Evolutionary conservation across 2,113 vertebrate genomes (phyloP), one percentile per base, ranked within the genome.

Genomic region (Alligator sinensis): DNA sequence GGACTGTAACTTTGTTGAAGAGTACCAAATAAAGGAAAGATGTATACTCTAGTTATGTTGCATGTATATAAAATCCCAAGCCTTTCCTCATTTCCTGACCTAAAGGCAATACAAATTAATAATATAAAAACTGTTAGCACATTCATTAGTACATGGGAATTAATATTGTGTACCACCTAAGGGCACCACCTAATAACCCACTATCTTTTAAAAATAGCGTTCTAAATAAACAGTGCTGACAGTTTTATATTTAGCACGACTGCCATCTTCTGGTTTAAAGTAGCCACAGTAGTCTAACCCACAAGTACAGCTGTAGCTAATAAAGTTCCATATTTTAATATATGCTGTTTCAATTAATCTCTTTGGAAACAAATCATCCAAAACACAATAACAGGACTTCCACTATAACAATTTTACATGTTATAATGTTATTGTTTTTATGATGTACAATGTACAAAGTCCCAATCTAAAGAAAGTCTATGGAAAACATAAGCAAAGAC

Each of bases 181-280:
- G 75, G 59, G 10, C 62, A 89, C 11, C 89, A 75, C 61, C 18
- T 82, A 27, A 74, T 62, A 68, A 66, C 25, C 55, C 68, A 28
- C 4, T 27, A 38, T 12, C 24, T 30, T 84, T 86, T 28, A 77
- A 90, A 34, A 28, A 7, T 47, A 11, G 27, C 27, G 2, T 17
- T 60, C 58, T 21, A 90, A 79, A 80, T 30, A 54, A 62, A 28
- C 21, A 72, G 16, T 74, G 47, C 66, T 70, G 10, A 38, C 11
- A 62, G 47, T 54, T 57, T 55, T 61, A 77, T 76, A 92, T 28
- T 47, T 70, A 82, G 60, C 84, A 60, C 38, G 92, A 85, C 92
- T 94, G 97, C 97, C 98, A 87, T 80, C 97, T 97, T 92, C 75
- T 93, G 98, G 96, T 76, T 62, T 77, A 91, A 91, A 4, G 62